Percentiles rank a stretch among this genome's conserved stretches.
Conservation (phyloP, 2,888 invertebrate species). For the Molanna angustata region DNA sequence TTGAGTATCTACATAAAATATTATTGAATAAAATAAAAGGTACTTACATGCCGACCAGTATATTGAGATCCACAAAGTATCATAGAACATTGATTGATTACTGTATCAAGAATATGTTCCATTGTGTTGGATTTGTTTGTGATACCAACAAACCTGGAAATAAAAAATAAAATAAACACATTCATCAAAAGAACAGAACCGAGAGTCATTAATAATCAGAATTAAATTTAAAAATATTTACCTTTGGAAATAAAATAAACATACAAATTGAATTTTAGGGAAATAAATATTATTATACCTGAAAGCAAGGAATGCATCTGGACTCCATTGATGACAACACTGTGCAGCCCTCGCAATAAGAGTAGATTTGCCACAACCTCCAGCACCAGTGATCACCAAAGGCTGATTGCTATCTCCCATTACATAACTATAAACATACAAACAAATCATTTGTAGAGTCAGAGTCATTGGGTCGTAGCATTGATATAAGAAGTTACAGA, state of each 20-base stretch:
- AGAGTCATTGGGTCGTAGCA: no score
- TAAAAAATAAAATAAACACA: conserved; percentile 36
- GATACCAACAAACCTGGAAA: conserved; percentile 62
- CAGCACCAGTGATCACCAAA: conserved; percentile 70
- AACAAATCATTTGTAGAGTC: no score
- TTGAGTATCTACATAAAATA: no score
- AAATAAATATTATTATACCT: no score
- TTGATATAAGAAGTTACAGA: no score
- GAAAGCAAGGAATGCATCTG: conserved; percentile 56
- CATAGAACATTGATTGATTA: conserved; percentile 72
- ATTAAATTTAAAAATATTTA: no score
- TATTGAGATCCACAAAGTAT: conserved; percentile 65
- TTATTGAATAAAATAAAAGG: neutral
- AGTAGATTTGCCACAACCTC: conserved; percentile 84
- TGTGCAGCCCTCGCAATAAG: conserved; percentile 71
- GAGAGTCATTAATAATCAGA: no score
- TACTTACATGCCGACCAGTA: conserved; percentile 59
- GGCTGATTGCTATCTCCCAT: conserved; percentile 60
- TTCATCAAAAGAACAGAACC: neutral
- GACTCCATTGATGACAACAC: conserved; percentile 61
- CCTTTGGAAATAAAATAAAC: no score
- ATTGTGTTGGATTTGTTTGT: conserved; percentile 65
- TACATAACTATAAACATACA: conserved; percentile 58
- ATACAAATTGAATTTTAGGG: no score
- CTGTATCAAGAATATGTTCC: conserved; percentile 70